phyloP scores from a whole-genome alignment of 2,113 vertebrate species.

The Phalacrocorax carbo region DNA sequence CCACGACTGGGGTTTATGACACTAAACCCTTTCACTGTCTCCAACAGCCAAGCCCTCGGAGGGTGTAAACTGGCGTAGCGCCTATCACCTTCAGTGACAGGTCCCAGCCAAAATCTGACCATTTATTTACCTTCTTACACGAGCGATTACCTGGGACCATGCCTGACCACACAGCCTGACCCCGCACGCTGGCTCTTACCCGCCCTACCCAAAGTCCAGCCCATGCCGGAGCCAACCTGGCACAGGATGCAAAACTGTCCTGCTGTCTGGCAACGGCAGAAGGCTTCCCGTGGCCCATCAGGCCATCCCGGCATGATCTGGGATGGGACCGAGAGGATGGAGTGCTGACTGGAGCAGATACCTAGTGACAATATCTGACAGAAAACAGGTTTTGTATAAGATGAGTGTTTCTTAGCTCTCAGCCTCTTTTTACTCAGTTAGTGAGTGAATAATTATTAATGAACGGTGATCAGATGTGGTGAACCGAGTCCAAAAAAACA shows the following conservation, averaged over 20 bases:
- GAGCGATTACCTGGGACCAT: background rate
- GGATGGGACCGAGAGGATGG: background rate
- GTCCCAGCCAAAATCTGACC: background rate
- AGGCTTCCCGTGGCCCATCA: background rate
- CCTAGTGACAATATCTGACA: background rate
- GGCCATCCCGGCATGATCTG: fast-evolving
- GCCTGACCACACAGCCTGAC: background rate
- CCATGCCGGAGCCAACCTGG: background rate
- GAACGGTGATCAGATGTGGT: background rate
- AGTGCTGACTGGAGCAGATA: background rate
- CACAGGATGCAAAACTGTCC: background rate
- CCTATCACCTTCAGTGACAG: background rate
- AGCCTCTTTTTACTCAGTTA: background rate
- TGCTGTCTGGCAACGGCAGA: background rate
- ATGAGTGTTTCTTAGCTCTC: background rate
- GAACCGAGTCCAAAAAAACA: background rate
- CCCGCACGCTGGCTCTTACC: background rate
- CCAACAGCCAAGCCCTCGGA: background rate
- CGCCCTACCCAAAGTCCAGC: background rate
- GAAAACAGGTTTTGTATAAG: background rate
- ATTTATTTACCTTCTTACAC: background rate
- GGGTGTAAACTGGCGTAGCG: background rate
- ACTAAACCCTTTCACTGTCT: background rate
- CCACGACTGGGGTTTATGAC: background rate
- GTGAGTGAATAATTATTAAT: background rate